A percentile compares a stretch with the other conserved stretches of the same genome.
Conservation (phyloP, 2,797 vertebrate species). For the Tangara arthus region DNA sequence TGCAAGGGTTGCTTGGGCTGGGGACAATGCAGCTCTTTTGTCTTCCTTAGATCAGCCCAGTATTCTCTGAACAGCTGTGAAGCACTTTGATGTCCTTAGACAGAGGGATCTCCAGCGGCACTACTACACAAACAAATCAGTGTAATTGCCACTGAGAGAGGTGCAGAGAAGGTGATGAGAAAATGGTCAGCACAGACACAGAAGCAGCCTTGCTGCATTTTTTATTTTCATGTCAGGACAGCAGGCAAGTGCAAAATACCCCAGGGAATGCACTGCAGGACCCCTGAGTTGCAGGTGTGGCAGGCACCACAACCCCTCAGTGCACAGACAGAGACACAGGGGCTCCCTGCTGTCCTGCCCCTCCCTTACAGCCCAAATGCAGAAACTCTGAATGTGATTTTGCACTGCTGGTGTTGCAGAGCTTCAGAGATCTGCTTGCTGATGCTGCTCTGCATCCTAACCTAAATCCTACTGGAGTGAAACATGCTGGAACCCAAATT, state of each 20-base stretch:
- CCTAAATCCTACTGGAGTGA: neutral
- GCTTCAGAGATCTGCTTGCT: neutral
- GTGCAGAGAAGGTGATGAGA: neutral
- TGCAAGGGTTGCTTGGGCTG: neutral
- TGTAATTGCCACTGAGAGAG: neutral
- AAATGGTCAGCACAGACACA: neutral
- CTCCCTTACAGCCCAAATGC: neutral
- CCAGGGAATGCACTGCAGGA: neutral
- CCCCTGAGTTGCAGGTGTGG: neutral
- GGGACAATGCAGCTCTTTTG: neutral
- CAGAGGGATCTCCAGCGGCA: neutral
- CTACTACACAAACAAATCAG: neutral
- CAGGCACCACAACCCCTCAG: neutral
- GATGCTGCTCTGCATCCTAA: neutral
- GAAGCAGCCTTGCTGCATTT: neutral
- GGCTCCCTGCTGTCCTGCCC: neutral
- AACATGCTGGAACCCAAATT: neutral
- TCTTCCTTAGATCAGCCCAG: neutral
- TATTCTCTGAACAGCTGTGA: neutral
- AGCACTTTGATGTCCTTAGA: neutral
- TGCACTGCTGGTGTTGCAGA: neutral
- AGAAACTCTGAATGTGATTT: neutral
- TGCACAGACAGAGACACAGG: accelerated
- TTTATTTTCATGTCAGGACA: neutral
- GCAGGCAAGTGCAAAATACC: neutral